Evolutionary conservation across 2,888 invertebrate species (phyloP).

Genomic region (Tenthredo notha): DNA sequence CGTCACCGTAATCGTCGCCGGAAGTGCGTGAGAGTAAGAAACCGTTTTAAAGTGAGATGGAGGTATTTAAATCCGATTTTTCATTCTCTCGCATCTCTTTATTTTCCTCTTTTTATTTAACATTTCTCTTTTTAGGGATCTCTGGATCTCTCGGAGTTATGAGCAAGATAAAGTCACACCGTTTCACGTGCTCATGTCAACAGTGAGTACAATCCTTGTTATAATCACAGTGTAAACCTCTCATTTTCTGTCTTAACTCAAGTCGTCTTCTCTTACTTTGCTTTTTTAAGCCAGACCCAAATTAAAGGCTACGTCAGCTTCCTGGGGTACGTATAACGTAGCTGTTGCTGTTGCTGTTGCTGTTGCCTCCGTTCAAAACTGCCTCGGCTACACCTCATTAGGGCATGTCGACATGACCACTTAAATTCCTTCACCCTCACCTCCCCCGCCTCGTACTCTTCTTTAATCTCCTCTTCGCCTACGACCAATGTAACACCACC

Average conservation of each 20-base stretch:
- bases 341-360: no score
- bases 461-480: neutral
- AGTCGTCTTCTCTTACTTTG: neutral
- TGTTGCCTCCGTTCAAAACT: conserved; percentile 8
- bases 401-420: conserved; percentile 53
- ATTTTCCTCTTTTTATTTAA: neutral
- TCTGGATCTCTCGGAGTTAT: conserved; percentile 21
- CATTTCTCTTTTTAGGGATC: neutral
- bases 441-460: conserved; percentile 13
- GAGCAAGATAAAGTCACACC: conserved; percentile 37
- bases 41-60: neutral
- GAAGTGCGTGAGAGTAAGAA: neutral
- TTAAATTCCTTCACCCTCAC: conserved; percentile 26
- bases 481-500: neutral
- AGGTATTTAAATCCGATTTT: neutral
- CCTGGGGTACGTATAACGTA: neutral
- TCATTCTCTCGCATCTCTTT: neutral
- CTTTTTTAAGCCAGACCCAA: conserved; percentile 32
- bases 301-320: conserved; percentile 47
- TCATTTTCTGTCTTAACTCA: conserved; percentile 40
- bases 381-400: conserved; percentile 46
- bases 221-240: conserved; percentile 49
- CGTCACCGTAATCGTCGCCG: neutral
- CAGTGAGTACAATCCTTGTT: neutral
- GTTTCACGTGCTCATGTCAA: conserved; percentile 29